Percentiles rank a stretch among this genome's conserved stretches.
Conservation (phyloP, 2,113 vertebrate species). For the Daubentonia madagascariensis region DNA sequence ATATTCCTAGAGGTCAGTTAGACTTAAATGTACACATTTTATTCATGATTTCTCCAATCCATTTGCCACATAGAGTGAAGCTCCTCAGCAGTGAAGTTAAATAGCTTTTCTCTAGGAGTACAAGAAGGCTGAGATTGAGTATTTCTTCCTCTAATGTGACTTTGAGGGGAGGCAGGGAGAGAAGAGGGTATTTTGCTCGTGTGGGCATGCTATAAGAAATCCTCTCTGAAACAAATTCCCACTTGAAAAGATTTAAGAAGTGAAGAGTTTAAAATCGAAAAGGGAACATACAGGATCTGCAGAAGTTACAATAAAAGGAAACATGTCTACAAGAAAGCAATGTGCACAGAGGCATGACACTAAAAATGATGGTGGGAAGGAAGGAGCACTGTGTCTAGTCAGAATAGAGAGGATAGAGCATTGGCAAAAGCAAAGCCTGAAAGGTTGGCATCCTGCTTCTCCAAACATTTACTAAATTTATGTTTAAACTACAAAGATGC, state of each 20-base stretch:
- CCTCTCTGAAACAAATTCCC: neutral
- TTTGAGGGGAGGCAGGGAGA: neutral
- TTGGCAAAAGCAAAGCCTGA: neutral
- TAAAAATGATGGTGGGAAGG: neutral
- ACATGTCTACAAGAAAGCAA: neutral
- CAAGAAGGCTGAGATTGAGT: neutral
- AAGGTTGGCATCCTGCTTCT: neutral
- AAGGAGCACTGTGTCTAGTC: neutral
- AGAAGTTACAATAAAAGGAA: neutral
- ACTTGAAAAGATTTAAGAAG: constrained; percentile 1
- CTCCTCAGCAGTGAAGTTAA: neutral
- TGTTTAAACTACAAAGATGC: neutral
- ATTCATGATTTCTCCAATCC: neutral
- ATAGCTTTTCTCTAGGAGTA: neutral
- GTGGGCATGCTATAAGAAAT: neutral
- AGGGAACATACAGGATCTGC: neutral
- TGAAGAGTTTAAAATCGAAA: neutral
- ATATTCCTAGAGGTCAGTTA: neutral
- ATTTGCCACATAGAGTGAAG: neutral
- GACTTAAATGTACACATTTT: neutral
- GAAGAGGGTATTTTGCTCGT: too few relatives aligned
- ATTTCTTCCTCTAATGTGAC: neutral
- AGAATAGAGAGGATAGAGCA: neutral
- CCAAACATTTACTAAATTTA: neutral
- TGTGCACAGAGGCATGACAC: neutral